Evolutionary conservation across 2,797 vertebrate genomes (phyloP), one percentile per base, ranked within the genome.

Genomic region (Siniperca undulata): DNA sequence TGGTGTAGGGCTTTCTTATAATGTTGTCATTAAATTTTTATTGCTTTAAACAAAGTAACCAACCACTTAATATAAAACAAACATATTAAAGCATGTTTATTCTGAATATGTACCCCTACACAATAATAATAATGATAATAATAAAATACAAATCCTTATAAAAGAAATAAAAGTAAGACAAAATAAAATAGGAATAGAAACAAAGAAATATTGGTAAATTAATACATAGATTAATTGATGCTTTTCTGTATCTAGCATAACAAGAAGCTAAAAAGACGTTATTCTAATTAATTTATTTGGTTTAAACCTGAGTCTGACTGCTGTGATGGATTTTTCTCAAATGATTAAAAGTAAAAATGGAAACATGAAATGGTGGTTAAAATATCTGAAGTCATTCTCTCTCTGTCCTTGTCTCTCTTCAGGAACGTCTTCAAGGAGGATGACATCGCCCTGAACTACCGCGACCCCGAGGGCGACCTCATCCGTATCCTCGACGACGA

Each of bases 401-500:
- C n/a, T 7, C 16, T 11, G 3, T 76, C 22, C 4, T 4, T 7
- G 14, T 59, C 40, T 67, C 12, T 62, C 19, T 16, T 50, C 89
- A 99, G 98, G 86, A 85, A 91, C 10, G 95, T 98, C 77, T 98
- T 99, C 93, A 91, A 94, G 70, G 77, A 84, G 58, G 91, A 96
- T 0, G 95, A 97, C 85, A 93, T 99, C 0, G 95, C 93, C 70
- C 68, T 99, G 68, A 99, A 99, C 92, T 99, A 98, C 90, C 95
- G 91, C 3, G 98, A 99, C 69, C 56, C 82, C 0, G 96, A 96
- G 0, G 98, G 97, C 0, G 98, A 99, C 77, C 93, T 99, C 78
- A 95, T 99, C n/a, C 97, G 98, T 34, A 85, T 99, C 77, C 90
- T 98, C 0, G 97, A 97, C 0, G 90, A 99, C 11, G 95, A 97